Base-by-base conservation (phyloP, 1,140 invertebrate genomes). In the Arion vulgaris region DNA sequence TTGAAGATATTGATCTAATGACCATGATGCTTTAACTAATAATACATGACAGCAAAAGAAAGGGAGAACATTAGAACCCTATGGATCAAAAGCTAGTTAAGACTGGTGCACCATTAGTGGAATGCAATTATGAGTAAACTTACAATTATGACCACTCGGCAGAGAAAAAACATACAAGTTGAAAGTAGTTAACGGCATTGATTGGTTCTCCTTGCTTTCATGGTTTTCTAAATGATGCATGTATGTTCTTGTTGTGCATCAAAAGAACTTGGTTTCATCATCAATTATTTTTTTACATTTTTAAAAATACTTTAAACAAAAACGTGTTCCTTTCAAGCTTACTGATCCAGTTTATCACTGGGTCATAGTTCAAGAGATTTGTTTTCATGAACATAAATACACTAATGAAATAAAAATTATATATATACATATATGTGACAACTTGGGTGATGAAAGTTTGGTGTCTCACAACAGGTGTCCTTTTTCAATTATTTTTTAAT, bases 231-330 rank as follows among this genome's bases (percentile, higher is more conserved):
- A 19, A 4, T 19, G 23, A 57, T 57, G 53, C 53, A 57, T 23
- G 53, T 19, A 1, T 39, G 39, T 74, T 74, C 28, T 74, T 74
- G 13, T 41, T 39, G 34, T 74, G 72, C 72, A 74, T 74, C 72
- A 45, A 74, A 41, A 74, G 72, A 74, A 74, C 72, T 74, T 74
- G 72, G 72, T 74, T 74, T 74, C 72, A 74, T 74, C 72, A 39
- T 74, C n/a, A n/a, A 36, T 74, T 39, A 9, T 41, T 45, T 74
- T 74, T 57, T 57, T 19, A n/a, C 23, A 15, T 57, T 57, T 57
- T 57, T 57, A 5, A 57, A 45, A 15, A 5, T 45, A 45, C 23
- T 57, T 57, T 57, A 15, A 57, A 57, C n/a, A n/a, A n/a, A n/a
- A n/a, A n/a, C n/a, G 23, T 57, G 53, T 57, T 57, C 53, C 53